Percentiles rank a stretch among this genome's conserved stretches.
phyloP scores from a whole-genome alignment of 1,140 invertebrate genomes.

The Stenopsyche tienmushanensis region DNA sequence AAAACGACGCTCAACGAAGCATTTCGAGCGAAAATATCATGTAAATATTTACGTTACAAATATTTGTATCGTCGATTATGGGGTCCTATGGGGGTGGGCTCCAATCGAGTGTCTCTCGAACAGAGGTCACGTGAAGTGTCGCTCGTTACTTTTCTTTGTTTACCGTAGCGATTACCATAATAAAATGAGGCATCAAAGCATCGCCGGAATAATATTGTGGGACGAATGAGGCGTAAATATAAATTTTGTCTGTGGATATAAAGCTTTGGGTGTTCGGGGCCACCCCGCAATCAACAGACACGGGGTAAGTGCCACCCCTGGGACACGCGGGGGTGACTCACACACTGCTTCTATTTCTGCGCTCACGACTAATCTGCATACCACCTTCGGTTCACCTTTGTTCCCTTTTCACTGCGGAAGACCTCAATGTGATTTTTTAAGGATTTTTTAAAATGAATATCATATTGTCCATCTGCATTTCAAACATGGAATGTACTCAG shows the following conservation, averaged over 20 bases:
- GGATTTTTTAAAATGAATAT: too few species aligned
- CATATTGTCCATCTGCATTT: too few species aligned
- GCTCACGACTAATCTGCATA: constrained; percentile 31
- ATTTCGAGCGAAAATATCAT: too few species aligned
- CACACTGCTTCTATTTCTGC: not conserved
- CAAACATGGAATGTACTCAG: too few species aligned
- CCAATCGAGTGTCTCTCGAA: too few species aligned
- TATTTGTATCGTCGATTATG: too few species aligned
- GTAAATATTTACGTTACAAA: too few species aligned
- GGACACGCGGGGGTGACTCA: constrained; percentile 16
- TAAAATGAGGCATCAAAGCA: not conserved
- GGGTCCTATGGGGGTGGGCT: too few species aligned
- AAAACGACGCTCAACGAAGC: too few species aligned
- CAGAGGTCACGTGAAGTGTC: too few species aligned
- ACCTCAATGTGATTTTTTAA: too few species aligned
- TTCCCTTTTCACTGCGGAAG: not conserved
- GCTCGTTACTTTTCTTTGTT: constrained; percentile 8
- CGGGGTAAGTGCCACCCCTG: constrained; percentile 26
- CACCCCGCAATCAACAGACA: constrained; percentile 34
- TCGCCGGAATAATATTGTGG: constrained; percentile 8
- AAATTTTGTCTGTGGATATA: constrained; percentile 35
- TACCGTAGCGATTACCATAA: constrained; percentile 12
- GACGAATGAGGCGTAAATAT: constrained; percentile 35
- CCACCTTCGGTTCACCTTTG: constrained; percentile 26
- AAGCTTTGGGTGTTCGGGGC: constrained; percentile 24